Conservation (phyloP, 1,140 invertebrate genomes). For the Brachionus asplanchnoidis region DNA sequence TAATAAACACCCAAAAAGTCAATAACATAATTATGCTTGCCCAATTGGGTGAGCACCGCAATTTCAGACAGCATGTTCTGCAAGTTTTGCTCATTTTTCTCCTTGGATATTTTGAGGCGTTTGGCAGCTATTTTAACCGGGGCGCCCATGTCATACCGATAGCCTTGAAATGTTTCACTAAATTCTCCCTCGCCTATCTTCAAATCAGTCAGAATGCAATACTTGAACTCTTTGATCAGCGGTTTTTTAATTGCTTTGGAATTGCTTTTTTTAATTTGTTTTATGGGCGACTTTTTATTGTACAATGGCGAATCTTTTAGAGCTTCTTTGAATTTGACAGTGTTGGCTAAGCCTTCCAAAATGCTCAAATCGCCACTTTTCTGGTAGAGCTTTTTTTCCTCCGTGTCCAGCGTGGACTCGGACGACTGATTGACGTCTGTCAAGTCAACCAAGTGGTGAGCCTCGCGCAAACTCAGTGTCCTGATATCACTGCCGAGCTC, state of each 20-base stretch:
- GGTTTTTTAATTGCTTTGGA: slow-evolving; percentile 4
- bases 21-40: slow-evolving; percentile 16
- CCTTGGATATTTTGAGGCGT: slow-evolving; percentile 29
- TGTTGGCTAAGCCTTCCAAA: background rate
- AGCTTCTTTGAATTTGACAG: background rate
- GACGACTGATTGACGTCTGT: background rate
- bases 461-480: background rate
- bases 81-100: background rate
- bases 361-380: background rate
- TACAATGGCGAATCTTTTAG: slow-evolving; percentile 9
- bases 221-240: slow-evolving; percentile 2
- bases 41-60: background rate
- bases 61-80: slow-evolving; percentile 34
- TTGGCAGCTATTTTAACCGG: slow-evolving; percentile 39
- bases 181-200: slow-evolving; percentile 39
- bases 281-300: background rate
- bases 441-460: background rate
- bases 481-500: background rate
- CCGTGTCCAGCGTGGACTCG: background rate
- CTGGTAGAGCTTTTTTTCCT: background rate
- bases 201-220: slow-evolving; percentile 40
- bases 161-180: slow-evolving; percentile 35
- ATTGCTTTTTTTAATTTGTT: background rate
- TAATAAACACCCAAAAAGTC: slow-evolving; percentile 20
- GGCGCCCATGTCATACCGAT: slow-evolving; percentile 35